Evolutionary conservation across 1,140 invertebrate genomes (phyloP), one percentile per base, ranked within the genome.

Genomic region (Melanaphis sacchari): DNA sequence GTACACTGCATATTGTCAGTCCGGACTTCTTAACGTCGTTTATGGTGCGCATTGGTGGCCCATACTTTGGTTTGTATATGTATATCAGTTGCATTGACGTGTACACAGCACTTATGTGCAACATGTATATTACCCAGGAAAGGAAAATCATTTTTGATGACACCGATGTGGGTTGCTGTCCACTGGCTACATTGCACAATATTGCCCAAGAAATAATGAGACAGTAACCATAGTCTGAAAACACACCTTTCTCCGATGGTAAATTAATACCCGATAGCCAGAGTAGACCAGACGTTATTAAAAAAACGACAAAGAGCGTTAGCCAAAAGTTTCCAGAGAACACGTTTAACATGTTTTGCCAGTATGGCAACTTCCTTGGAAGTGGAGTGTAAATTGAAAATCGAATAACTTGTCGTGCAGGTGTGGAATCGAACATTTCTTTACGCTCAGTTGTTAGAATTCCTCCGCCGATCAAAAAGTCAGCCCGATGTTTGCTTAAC

Each of bases 91-190:
- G 91, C 81, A 93, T 84, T 2, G 91, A 85, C 11, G 91, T 93
- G 38, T 93, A 93, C 38, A 93, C 81, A 38, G 91, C 91, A 26
- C 91, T 85, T 9, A 93, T 85, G 49, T 93, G 91, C 24, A 93
- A 40, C 36, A 40, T 15, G 46, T 85, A 93, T 31, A 93, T 40
- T 24, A n/a, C 46, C 91, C 91, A 93, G 7, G 91, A 46, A 0
- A 93, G 91, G 38, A 52, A 93, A n/a, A 54, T 41, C 46, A 49
- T 54, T 40, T 85, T 93, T 1, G 91, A 82, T 24, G 91, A 54
- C 22, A 31, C 46, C 8, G 91, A 85, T 18, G 46, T 26, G n/a
- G 91, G 66, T 15, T 84, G 91, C 15, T 49, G 66, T 31, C 81
- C 76, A 22, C 81, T 41, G 26, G 91, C 15, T 26, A 93, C 91